Evolutionary conservation across 1,140 invertebrate species (phyloP), one percentile per base, ranked within the genome.

Genomic region (Caenorhabditis briggsae): DNA sequence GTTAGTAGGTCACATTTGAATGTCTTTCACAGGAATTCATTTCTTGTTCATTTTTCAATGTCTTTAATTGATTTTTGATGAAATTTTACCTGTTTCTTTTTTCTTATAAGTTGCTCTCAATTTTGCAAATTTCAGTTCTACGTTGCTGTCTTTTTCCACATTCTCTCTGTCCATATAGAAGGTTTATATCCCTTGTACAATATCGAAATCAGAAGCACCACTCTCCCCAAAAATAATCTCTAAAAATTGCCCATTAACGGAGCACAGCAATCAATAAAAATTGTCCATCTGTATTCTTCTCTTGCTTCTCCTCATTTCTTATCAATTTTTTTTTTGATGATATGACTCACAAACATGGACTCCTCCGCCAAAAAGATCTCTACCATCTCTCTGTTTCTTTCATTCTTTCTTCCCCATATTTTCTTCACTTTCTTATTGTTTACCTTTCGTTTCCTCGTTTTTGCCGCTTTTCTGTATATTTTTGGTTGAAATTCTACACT

Each of bases 401-500:
- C 23, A 20, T 61, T 61, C 23, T 20, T 14, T 61, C 23, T 61
- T 23, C 25, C 23, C 23, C 43, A 50, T 78, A 33, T 33, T 33
- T 33, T 78, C 53, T 78, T 78, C 70, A 78, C 70, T 78, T 78
- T 78, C 70, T 78, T 78, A 78, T 78, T 78, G 70, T 78, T 78
- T 78, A 78, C 70, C 70, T 78, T 78, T 78, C 70, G 46, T 50
- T 78, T 78, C 70, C 46, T 78, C 70, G 46, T 12, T 78, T 78
- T 78, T 43, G 70, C 70, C 70, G 70, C 70, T 48, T 78, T 78
- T 53, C 70, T 78, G 33, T 78, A 78, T 78, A 78, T 78, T 78
- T 78, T 78, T 78, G 70, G 70, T 78, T 78, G 70, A 78, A 78
- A 78, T 78, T 78, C 70, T 78, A 78, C 70, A 78, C 70, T 53